Evolutionary conservation across 1,140 invertebrate genomes (phyloP), one percentile per base, ranked within the genome.

Genomic region (Asbolus verrucosus): DNA sequence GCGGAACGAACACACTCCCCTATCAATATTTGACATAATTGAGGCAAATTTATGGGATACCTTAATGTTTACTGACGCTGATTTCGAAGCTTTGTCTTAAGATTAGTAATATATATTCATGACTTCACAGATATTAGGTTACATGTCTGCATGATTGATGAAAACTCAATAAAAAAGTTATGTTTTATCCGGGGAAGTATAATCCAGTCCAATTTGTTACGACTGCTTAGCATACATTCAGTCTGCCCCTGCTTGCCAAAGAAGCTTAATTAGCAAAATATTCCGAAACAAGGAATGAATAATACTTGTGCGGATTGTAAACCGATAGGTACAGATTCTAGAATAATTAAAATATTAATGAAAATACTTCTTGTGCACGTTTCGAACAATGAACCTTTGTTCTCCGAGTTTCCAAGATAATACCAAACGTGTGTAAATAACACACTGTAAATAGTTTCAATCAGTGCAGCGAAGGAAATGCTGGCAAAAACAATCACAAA

Each of bases 321-420:
- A n/a, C n/a, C n/a, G n/a, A n/a, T n/a, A n/a, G n/a, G n/a, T n/a
- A n/a, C n/a, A n/a, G n/a, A n/a, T n/a, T n/a, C n/a, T n/a, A n/a
- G n/a, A n/a, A n/a, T n/a, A n/a, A n/a, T n/a, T n/a, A 50, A 50
- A 18, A 19, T 13, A 18, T 27, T 54, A 54, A 54, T 54, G n/a
- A 54, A 30, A 54, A 24, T 54, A 27, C 9, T 54, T 54, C 46
- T 54, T 54, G 46, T 11, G 6, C 15, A 16, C 39, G 11, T 54
- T 54, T 54, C 19, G 27, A 54, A 27, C 27, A 54, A 54, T 54
- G 18, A 54, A 3, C 46, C 46, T 24, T 54, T 54, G 46, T 54
- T 27, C 8, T 13, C 1, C 21, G 1, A 31, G 14, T n/a, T 14
- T n/a, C 14, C n/a, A 54, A 54, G 13, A 27, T 21, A 54, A 54